Evolutionary conservation across 2,888 invertebrate genomes (phyloP).

Genomic region (Pheosia gnoma): DNA sequence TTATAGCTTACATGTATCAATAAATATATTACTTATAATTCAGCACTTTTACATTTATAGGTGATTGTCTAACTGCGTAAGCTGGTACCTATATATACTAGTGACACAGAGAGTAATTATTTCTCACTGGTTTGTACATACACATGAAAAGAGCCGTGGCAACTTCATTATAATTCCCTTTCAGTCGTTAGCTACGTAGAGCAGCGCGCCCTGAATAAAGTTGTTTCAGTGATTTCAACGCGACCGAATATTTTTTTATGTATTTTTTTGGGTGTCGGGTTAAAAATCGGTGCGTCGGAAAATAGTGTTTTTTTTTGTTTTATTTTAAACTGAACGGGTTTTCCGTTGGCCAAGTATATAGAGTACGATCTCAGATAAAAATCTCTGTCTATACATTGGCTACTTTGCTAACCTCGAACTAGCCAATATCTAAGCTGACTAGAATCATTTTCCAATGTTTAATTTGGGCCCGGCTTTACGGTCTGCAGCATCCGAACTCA

Average conservation of each 20-base stretch:
- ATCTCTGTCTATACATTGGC: too few relatives aligned
- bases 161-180: slow-evolving; percentile 39
- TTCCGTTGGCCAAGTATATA: too few relatives aligned
- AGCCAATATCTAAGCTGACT: too few relatives aligned
- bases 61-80: slow-evolving; percentile 14
- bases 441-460: too few relatives aligned
- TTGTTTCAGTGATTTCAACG: slow-evolving; percentile 21
- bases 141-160: slow-evolving; percentile 19
- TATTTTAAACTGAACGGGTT: too few relatives aligned
- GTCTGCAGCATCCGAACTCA: too few relatives aligned
- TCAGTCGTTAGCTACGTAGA: slow-evolving; percentile 15
- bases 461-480: too few relatives aligned
- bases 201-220: slow-evolving; percentile 16
- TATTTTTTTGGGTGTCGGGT: not conserved
- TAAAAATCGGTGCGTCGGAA: not conserved
- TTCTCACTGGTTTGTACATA: slow-evolving; percentile 26
- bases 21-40: too few relatives aligned
- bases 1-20: too few relatives aligned
- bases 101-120: slow-evolving; percentile 22
- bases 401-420: too few relatives aligned
- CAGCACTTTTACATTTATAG: not conserved
- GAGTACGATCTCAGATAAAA: too few relatives aligned
- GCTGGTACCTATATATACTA: not conserved
- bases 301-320: not conserved
- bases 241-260: slow-evolving; percentile 1